phyloP scores from a whole-genome alignment of 1,140 invertebrate species.

The Drosophila nikananu region DNA sequence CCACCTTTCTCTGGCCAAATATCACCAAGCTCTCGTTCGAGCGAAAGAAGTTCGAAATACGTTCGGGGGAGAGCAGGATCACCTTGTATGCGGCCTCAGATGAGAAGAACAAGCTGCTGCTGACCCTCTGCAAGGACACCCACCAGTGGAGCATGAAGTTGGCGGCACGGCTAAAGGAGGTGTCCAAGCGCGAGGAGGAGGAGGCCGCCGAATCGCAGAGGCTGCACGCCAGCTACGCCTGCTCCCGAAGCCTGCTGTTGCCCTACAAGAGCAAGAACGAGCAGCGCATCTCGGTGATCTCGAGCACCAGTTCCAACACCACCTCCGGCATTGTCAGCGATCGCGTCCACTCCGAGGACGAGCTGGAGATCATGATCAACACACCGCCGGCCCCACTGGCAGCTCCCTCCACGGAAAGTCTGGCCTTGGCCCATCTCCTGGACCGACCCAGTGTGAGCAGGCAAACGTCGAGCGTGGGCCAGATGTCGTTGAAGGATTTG shows the following conservation, averaged over 20 bases:
- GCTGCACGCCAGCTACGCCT: slow-evolving; percentile 88
- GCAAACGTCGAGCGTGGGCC: slow-evolving; percentile 86
- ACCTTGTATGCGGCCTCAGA: slow-evolving; percentile 96
- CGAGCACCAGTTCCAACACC: slow-evolving; percentile 96
- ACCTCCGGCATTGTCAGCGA: slow-evolving; percentile 98
- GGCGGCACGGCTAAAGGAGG: slow-evolving; percentile 92
- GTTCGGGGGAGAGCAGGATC: slow-evolving; percentile 94
- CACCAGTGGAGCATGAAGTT: slow-evolving; percentile 98
- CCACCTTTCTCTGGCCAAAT: slow-evolving; percentile 95
- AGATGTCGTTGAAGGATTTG: slow-evolving; percentile 84
- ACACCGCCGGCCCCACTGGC: slow-evolving; percentile 87
- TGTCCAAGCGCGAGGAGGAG: slow-evolving; percentile 91
- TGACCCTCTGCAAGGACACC: slow-evolving; percentile 94
- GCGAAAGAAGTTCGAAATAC: slow-evolving; percentile 98
- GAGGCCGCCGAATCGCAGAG: slow-evolving; percentile 85
- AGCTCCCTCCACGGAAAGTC: slow-evolving; percentile 90
- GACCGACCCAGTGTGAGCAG: slow-evolving; percentile 87
- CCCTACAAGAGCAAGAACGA: slow-evolving; percentile 89
- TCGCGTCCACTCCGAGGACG: slow-evolving; percentile 96
- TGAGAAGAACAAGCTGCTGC: slow-evolving; percentile 95
- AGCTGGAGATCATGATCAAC: slow-evolving; percentile 93
- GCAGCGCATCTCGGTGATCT: slow-evolving; percentile 96
- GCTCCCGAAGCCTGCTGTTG: slow-evolving; percentile 88
- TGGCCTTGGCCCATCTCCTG: slow-evolving; percentile 90
- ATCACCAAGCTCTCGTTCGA: slow-evolving; percentile 97